Percentiles rank a stretch among this genome's conserved stretches.
Conservation (phyloP, 2,113 vertebrate genomes). For the Seriola quinqueradiata region DNA sequence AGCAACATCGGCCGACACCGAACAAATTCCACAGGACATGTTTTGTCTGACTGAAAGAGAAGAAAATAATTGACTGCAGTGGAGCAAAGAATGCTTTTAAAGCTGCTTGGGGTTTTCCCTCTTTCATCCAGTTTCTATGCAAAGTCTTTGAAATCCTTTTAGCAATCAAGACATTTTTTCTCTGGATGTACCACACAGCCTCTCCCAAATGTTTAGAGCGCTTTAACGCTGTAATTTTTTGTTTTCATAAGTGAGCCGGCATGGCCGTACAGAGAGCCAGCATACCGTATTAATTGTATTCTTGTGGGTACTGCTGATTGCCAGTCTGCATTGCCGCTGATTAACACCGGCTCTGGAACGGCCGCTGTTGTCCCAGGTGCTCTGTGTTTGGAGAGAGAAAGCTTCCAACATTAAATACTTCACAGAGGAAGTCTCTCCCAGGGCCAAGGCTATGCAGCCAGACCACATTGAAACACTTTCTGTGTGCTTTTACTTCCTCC, state of each 20-base stretch:
- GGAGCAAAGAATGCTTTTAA: slow-evolving; percentile 66
- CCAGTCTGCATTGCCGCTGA: slow-evolving; percentile 80
- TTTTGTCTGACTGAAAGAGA: slow-evolving; percentile 66
- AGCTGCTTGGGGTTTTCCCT: slow-evolving; percentile 35
- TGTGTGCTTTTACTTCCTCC: slow-evolving; percentile 74
- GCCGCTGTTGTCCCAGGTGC: slow-evolving; percentile 88
- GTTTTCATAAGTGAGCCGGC: slow-evolving; percentile 76
- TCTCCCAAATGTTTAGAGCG: slow-evolving; percentile 67
- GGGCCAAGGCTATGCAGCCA: slow-evolving; percentile 71
- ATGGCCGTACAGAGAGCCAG: slow-evolving; percentile 62
- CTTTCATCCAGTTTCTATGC: slow-evolving; percentile 66
- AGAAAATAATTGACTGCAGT: slow-evolving; percentile 64
- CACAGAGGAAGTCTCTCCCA: slow-evolving; percentile 83
- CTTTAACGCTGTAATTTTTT: slow-evolving; percentile 70
- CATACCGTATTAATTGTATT: slow-evolving; percentile 81
- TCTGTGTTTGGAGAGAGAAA: slow-evolving; percentile 82
- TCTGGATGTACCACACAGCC: slow-evolving; percentile 59
- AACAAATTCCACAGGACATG: slow-evolving; percentile 60
- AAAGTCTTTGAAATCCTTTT: slow-evolving; percentile 74
- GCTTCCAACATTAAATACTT: slow-evolving; percentile 84
- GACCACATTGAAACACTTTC: slow-evolving; percentile 83
- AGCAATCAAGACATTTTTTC: slow-evolving; percentile 77
- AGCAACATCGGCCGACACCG: slow-evolving; percentile 28
- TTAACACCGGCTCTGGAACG: slow-evolving; percentile 81
- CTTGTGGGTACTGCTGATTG: slow-evolving; percentile 79